These are phyloP conservation scores for Temnopleurus reevesii DNA, from an alignment of 53 echinoderm and acorn worm species.

Conservation along the genomic window DNA sequence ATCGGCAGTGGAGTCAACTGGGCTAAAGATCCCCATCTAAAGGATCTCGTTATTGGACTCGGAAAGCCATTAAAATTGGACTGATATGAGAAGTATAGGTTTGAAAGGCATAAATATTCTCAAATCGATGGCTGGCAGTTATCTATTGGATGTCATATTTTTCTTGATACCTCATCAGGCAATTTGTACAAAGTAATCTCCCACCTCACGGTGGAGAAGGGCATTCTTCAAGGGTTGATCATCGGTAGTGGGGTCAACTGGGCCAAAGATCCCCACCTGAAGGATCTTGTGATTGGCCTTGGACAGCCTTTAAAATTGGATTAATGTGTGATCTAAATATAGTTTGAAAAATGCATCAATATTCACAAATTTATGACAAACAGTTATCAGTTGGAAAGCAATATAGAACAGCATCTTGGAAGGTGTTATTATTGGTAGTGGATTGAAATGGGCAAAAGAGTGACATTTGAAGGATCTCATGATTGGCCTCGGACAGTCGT, in stretches of 20 bases:
- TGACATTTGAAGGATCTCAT: slow-evolving; percentile 62
- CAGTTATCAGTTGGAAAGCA: too few relatives aligned
- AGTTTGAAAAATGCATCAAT: too few relatives aligned
- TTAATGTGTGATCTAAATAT: too few relatives aligned
- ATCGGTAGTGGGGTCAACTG: slow-evolving; percentile 85
- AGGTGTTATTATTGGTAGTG: slow-evolving; percentile 80
- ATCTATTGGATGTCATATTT: not conserved
- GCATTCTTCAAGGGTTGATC: slow-evolving; percentile 69
- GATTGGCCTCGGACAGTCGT: slow-evolving; percentile 55
- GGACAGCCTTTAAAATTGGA: slow-evolving; percentile 45
- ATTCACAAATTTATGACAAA: too few relatives aligned
- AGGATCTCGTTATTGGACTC: slow-evolving; percentile 71
- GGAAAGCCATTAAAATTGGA: slow-evolving; percentile 42
- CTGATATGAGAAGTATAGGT: too few relatives aligned
- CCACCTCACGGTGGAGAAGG: slow-evolving; percentile 72
- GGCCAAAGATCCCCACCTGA: slow-evolving; percentile 66
- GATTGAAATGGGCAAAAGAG: slow-evolving; percentile 83
- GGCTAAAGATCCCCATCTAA: slow-evolving; percentile 75
- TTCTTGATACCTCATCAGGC: too few relatives aligned
- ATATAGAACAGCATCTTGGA: slow-evolving; percentile 77
- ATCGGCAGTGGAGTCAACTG: slow-evolving; percentile 94
- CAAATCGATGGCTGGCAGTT: too few relatives aligned
- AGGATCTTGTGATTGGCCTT: slow-evolving; percentile 69
- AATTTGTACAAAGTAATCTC: slow-evolving; percentile 66
- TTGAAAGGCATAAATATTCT: too few relatives aligned